Evolutionary conservation across 2,113 vertebrate genomes (phyloP).

Genomic region (Shinisaurus crocodilurus): DNA sequence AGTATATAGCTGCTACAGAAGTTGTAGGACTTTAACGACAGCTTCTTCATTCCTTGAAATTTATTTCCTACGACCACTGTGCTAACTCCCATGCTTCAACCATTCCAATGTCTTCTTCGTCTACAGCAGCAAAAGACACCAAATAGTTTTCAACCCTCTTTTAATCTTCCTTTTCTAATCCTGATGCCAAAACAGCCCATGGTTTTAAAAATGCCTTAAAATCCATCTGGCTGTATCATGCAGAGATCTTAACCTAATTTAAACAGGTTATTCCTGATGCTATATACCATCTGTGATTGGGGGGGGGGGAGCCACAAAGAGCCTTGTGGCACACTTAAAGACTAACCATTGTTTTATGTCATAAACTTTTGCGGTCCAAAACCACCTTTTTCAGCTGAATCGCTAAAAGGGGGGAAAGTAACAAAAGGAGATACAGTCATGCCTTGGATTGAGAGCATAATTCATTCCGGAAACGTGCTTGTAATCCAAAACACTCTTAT

Average conservation of each 20-base stretch:
- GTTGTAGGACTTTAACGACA: not conserved
- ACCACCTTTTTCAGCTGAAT: not conserved
- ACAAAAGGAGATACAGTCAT: not conserved
- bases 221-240: not conserved
- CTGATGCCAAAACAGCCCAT: not conserved
- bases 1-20: not conserved
- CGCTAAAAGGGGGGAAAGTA: not conserved
- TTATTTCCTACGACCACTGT: not conserved
- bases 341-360: not conserved
- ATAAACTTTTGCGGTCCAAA: not conserved
- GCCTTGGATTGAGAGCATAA: too few relatives aligned
- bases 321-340: not conserved
- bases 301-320: not conserved
- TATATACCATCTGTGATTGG: not conserved
- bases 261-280: not conserved
- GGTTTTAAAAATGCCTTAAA: not conserved
- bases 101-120: not conserved
- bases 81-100: not conserved
- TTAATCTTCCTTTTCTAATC: slow-evolving; percentile 9
- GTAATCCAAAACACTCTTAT: too few relatives aligned
- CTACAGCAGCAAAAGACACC: not conserved
- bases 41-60: not conserved
- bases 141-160: not conserved
- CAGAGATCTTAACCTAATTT: not conserved
- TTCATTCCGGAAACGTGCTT: too few relatives aligned